Conservation (phyloP, 2,888 invertebrate genomes). For the Octonoba sinensis region DNA sequence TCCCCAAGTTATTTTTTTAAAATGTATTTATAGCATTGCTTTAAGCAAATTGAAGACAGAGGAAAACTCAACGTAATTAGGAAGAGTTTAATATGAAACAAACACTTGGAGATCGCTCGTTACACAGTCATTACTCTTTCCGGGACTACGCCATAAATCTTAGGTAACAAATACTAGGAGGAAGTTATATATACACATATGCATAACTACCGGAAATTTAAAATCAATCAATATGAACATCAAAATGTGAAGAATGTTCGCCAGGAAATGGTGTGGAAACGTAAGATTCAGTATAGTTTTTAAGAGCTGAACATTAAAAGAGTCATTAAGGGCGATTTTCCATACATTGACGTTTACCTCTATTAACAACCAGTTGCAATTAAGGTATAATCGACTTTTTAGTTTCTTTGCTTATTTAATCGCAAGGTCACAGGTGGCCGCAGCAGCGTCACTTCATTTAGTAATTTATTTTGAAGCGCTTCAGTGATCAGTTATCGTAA, state of each 20-base stretch:
- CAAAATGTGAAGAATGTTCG: conserved; percentile 3
- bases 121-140: conserved; percentile 46
- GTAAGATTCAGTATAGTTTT: conserved; percentile 31
- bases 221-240: conserved; percentile 44
- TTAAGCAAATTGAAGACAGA: not conserved
- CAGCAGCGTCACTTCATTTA: no score
- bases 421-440: conserved; percentile 31
- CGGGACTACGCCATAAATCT: conserved; percentile 33
- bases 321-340: conserved; percentile 32
- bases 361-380: conserved; percentile 42
- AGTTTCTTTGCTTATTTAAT: conserved; percentile 22
- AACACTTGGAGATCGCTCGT: conserved; percentile 28
- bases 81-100: conserved; percentile 31
- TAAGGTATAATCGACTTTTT: conserved; percentile 47
- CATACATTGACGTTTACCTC: conserved; percentile 2
- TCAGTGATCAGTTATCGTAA: no score
- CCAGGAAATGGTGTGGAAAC: conserved; percentile 25
- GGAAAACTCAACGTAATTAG: conserved; percentile 34
- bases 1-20: no score
- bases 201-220: conserved; percentile 34
- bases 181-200: conserved; percentile 16
- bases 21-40: no score
- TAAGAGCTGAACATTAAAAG: conserved; percentile 34
- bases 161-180: conserved; percentile 23
- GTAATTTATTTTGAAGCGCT: no score